Evolutionary conservation across 2,888 invertebrate species (phyloP).

Genomic region (Drosophila robusta): DNA sequence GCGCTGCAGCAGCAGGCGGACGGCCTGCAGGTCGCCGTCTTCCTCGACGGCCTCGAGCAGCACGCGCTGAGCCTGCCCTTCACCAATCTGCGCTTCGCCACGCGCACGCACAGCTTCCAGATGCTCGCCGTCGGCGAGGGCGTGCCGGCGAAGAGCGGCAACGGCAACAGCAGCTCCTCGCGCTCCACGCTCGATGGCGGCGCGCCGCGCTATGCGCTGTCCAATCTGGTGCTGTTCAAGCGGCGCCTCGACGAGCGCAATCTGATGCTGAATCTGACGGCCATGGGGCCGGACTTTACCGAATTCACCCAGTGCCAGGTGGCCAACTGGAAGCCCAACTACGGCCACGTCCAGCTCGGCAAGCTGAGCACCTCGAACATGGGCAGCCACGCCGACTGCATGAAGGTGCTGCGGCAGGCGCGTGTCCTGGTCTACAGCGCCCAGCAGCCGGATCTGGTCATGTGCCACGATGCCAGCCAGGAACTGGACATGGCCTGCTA

Average conservation of each 20-base stretch:
- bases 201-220: conserved; percentile 75
- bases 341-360: conserved; percentile 78
- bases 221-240: conserved; percentile 84
- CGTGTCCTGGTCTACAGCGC: conserved; percentile 88
- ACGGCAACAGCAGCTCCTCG: conserved; percentile 68
- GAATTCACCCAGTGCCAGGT: conserved; percentile 84
- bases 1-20: conserved; percentile 75
- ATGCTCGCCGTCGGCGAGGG: conserved; percentile 82
- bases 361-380: conserved; percentile 75
- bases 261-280: conserved; percentile 81
- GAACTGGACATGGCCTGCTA: conserved; percentile 74
- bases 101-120: conserved; percentile 80
- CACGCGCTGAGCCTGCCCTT: conserved; percentile 79
- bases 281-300: conserved; percentile 84
- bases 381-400: conserved; percentile 75
- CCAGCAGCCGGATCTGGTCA: conserved; percentile 87
- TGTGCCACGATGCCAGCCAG: conserved; percentile 75
- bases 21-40: conserved; percentile 75
- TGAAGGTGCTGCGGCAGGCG: conserved; percentile 88
- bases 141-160: conserved; percentile 44
- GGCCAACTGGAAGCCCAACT: conserved; percentile 83
- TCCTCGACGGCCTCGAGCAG: conserved; percentile 82
- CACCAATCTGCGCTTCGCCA: conserved; percentile 72
- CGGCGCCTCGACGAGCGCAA: conserved; percentile 70
- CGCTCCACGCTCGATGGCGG: conserved; percentile 77